A percentile compares a stretch with the other conserved stretches of the same genome.
These are phyloP conservation scores for Heliothis peltigera DNA, from an alignment of 2,888 invertebrate species.

Conservation along the genomic window DNA sequence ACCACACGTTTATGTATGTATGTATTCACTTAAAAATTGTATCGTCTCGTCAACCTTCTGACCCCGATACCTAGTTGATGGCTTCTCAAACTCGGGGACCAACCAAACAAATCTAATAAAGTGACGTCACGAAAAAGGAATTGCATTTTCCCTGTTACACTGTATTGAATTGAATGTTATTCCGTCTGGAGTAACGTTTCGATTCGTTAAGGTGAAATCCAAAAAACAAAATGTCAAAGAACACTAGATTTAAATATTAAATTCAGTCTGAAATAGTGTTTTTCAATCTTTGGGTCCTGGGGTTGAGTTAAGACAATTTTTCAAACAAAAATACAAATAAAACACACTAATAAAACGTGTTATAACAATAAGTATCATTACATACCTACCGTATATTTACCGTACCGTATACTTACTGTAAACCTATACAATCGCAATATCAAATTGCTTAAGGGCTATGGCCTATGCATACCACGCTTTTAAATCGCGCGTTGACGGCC, in stretches of 20 bases:
- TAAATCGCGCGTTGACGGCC: too few species aligned
- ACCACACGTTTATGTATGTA: too few species aligned
- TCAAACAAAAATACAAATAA: too few species aligned
- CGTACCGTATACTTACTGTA: too few species aligned
- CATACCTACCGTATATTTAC: too few species aligned
- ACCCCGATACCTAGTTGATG: not conserved
- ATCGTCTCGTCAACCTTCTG: slow-evolving; percentile 14
- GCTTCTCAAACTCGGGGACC: slow-evolving; percentile 23
- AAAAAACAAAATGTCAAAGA: slow-evolving; percentile 19
- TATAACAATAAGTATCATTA: too few species aligned
- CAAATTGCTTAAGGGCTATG: too few species aligned
- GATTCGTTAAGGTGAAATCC: slow-evolving; percentile 52
- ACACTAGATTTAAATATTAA: slow-evolving; percentile 11
- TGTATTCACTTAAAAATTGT: not conserved
- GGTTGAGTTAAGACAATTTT: too few species aligned
- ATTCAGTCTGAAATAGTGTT: too few species aligned
- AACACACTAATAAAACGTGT: too few species aligned
- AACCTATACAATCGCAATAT: not conserved
- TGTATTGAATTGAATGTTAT: slow-evolving; percentile 58
- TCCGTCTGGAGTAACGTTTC: slow-evolving; percentile 53
- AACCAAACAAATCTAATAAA: slow-evolving; percentile 66
- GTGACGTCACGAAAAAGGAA: slow-evolving; percentile 57
- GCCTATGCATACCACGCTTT: too few species aligned
- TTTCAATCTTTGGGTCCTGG: too few species aligned
- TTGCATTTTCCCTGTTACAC: slow-evolving; percentile 56